Base-by-base conservation (phyloP, 1,140 invertebrate species). In the Thaumetopoea pityocampa region DNA sequence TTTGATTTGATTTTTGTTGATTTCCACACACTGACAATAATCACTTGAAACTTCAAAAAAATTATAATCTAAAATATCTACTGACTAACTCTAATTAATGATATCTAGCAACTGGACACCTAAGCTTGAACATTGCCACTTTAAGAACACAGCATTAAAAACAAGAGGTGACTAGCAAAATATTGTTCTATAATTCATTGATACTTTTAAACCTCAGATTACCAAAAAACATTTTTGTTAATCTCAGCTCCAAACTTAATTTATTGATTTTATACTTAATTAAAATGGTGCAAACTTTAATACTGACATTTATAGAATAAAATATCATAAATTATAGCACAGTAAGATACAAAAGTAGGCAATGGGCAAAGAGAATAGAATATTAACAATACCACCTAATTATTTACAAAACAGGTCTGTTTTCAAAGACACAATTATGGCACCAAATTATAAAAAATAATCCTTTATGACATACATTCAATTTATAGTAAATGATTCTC, bases 341-440 rank as follows among this genome's bases (percentile, higher is more conserved):
- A 36, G 23, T 23, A 36, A 18, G 10, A 20, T 19, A 16, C 7
- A 36, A 8, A 36, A 36, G 20, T 35, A 16, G 34, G 34, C 34
- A 36, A 36, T 38, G 26, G 23, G 26, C 26, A 24, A 26, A 29
- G 9, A 19, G 36, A 38, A 36, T 26, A 36, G 27, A 36, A 36
- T 9, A 26, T 26, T 35, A 26, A 36, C 33, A 35, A 35, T 35
- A 23, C 27, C 7, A 36, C 20, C 34, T 36, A 54, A 50, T 36
- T 59, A 59, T 59, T 54, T 59, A 59, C 47, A 59, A 24, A 43
- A 29, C 9, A 51, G 37, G 35, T 22, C 48, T 37, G 52, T 37
- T 51, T 40, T 28, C 34, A 49, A 52, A 30, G 45, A 33, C 11
- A 29, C 32, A 38, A 46, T 44, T 67, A 67, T 67, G 64, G 64